A percentile compares a stretch with the other conserved stretches of the same genome.
phyloP scores from a whole-genome alignment of 2,888 invertebrate genomes.

The Harpalus rufipes region DNA sequence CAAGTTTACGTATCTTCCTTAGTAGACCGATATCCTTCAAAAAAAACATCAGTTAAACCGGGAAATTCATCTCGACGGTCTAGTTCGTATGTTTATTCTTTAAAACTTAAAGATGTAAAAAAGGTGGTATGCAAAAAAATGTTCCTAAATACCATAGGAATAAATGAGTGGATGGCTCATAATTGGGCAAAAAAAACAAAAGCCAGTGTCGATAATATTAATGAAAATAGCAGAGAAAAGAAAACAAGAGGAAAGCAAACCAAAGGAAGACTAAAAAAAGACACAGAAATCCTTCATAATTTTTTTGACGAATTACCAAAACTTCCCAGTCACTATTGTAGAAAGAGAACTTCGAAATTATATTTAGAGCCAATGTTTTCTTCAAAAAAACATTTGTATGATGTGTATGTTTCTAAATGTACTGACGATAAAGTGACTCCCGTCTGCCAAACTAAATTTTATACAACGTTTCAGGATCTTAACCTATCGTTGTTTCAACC shows the following conservation, averaged over 20 bases:
- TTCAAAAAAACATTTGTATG: slow-evolving; percentile 5
- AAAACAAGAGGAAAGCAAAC: not conserved
- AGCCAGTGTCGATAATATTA: not conserved
- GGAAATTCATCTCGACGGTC: not conserved
- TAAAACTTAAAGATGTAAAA: not conserved
- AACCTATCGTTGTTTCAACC: slow-evolving; percentile 10
- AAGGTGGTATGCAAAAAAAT: not conserved
- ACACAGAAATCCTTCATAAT: not conserved
- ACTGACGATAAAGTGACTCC: slow-evolving; percentile 9
- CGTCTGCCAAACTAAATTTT: slow-evolving; percentile 7
- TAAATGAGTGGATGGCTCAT: not conserved
- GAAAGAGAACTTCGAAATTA: slow-evolving; percentile 36
- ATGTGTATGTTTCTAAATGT: slow-evolving; percentile 12
- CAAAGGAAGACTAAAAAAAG: not conserved
- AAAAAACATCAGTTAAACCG: not conserved
- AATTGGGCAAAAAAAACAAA: slow-evolving; percentile 1
- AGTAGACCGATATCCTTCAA: not conserved
- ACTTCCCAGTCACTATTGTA: slow-evolving; percentile 10
- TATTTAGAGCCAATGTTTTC: slow-evolving; percentile 40
- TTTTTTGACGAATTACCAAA: slow-evolving; percentile 28
- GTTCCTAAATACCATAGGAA: not conserved
- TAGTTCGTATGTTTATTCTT: not conserved
- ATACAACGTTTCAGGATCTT: slow-evolving; percentile 21
- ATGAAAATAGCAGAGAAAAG: not conserved
- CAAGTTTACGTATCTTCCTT: not conserved